Base-by-base conservation (phyloP, 2,888 invertebrate species). In the Gibbula magus region DNA sequence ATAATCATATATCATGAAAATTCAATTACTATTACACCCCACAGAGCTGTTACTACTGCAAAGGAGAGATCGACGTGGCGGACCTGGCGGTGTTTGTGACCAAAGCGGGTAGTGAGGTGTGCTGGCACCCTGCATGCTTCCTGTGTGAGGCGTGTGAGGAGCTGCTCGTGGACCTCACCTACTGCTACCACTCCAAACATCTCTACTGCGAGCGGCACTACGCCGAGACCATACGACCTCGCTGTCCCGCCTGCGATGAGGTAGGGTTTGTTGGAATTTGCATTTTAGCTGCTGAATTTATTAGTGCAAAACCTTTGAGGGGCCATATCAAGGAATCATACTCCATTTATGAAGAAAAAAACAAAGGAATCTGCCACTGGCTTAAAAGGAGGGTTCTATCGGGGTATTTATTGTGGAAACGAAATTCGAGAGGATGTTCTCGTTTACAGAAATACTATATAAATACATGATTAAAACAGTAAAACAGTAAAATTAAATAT, bases 181-280 rank as follows among this genome's bases (percentile, higher is more conserved):
- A 99, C 94, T 99, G 99, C 93, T 96, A 96, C 95, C 95, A 96
- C 91, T 97, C 97, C 79, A 92, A 92, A 51, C 94, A 96, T 81
- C 94, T 99, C 79, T 99, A 97, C 94, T 99, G 99, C 93, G 98
- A 99, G 29, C 94, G 99, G 77, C 99, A 99, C 94, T 99, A 98
- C 93, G 98, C 98, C 76, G 99, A 99, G 93, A 95, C 96, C 91
- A 94, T 99, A 92, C 98, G 98, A 93, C 98, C 99, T 20, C 94
- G 99, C 89, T 99, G 99, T 93, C 95, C 97, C 84, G 96, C 98
- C 87, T 99, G 99, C 94, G 99, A 99, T 94, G 99, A 99, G 97
- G 99, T 99, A 92, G 95, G 96, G 94, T 54, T n/a, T 75, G 39
- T 75, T 45, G 20, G 78, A 45, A 67, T 54, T 76, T 53, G 20